A percentile compares a stretch with the other conserved stretches of the same genome.
These are phyloP conservation scores for Monomorium pharaonis DNA, from an alignment of 1,140 invertebrate species.

Conservation along the genomic window DNA sequence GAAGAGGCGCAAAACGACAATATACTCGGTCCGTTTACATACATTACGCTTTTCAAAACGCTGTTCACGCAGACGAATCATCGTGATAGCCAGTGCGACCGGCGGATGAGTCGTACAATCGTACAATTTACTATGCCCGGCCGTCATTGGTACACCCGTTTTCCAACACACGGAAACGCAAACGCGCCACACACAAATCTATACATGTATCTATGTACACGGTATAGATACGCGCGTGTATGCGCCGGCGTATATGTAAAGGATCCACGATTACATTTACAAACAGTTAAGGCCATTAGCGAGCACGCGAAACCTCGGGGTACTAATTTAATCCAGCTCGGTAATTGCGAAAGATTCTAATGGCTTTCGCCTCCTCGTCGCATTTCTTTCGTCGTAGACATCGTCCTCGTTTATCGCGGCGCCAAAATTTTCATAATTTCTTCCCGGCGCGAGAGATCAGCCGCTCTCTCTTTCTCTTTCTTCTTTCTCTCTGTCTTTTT, in stretches of 20 bases:
- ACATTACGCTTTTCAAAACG: constrained; percentile 47
- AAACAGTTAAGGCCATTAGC: constrained; percentile 76
- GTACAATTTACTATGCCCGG: neutral
- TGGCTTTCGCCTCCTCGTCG: constrained; percentile 61
- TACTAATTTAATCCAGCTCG: constrained; percentile 71
- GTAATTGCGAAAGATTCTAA: constrained; percentile 73
- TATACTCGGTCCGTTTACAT: constrained; percentile 37
- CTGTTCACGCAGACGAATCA: constrained; percentile 51
- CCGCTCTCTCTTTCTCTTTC: neutral
- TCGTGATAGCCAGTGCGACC: constrained; percentile 57
- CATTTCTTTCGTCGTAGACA: constrained; percentile 34
- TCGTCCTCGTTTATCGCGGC: constrained; percentile 28
- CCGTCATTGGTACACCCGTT: constrained; percentile 31
- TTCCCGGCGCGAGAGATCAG: neutral
- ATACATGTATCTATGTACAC: neutral
- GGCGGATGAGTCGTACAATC: constrained; percentile 43
- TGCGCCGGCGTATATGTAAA: constrained; percentile 40
- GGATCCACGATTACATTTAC: constrained; percentile 73
- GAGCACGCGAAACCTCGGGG: constrained; percentile 67
- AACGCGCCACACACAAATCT: neutral
- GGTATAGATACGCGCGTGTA: neutral
- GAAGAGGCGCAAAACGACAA: neutral
- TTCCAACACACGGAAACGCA: neutral
- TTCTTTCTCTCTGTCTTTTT: neutral
- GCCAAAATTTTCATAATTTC: constrained; percentile 63